These are phyloP conservation scores for Eremobia ochroleuca DNA, from an alignment of 2,888 invertebrate species.

Conservation along the genomic window DNA sequence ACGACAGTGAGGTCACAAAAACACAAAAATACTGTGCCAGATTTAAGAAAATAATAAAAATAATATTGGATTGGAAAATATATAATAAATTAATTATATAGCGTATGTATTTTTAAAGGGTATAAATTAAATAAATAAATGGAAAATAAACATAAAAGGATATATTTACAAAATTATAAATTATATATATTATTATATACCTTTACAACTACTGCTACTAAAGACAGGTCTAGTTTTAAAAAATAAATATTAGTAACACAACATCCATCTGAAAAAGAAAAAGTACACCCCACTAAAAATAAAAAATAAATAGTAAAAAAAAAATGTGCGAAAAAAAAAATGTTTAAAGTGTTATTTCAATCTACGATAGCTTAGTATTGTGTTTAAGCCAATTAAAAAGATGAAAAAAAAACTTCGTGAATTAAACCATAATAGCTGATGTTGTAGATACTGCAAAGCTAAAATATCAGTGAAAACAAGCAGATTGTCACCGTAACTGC, in stretches of 20 bases:
- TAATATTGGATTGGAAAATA: constrained; percentile 11
- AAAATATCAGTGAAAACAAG: constrained; percentile 40
- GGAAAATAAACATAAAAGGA: constrained; percentile 28
- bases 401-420: not conserved
- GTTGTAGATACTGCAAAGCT: constrained; percentile 43
- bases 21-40: constrained; percentile 49
- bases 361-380: constrained; percentile 36
- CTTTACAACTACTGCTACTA: constrained; percentile 39
- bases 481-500: constrained; percentile 13
- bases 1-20: constrained; percentile 29
- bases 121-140: constrained; percentile 31
- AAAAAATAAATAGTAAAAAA: not conserved
- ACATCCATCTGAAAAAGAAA: constrained; percentile 51
- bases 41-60: constrained; percentile 20
- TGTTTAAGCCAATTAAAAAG: constrained; percentile 31
- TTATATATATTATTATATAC: constrained; percentile 40
- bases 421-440: constrained; percentile 16
- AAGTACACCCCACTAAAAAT: constrained; percentile 15
- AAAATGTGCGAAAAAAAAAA: not conserved
- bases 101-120: not conserved
- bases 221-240: not conserved
- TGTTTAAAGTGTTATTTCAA: not conserved
- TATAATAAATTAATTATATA: constrained; percentile 1
- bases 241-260: constrained; percentile 30
- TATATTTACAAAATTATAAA: constrained; percentile 45